Conservation (phyloP, 2,113 vertebrate genomes). For the Oryzias javanicus region DNA sequence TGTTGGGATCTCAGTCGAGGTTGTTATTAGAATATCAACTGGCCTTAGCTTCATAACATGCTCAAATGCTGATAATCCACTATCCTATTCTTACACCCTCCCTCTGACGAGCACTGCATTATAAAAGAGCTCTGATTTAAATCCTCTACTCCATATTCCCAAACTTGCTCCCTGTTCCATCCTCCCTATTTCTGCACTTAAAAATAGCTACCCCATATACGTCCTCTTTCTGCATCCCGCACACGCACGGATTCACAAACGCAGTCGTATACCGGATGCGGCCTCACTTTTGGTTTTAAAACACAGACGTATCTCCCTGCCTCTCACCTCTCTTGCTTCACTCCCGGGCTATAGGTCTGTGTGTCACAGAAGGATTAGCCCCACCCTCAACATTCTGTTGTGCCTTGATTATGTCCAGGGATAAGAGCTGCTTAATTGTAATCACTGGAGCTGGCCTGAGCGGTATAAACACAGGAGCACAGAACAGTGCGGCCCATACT, state of each 20-base stretch:
- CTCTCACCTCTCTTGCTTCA: conserved; percentile 16
- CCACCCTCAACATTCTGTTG: conserved; percentile 47
- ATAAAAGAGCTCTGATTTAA: conserved; percentile 45
- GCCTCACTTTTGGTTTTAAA: not conserved
- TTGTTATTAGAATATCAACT: conserved; percentile 48
- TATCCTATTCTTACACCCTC: conserved; percentile 25
- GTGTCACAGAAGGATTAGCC: conserved; percentile 64
- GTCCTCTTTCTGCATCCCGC: conserved; percentile 5
- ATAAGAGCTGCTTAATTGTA: conserved; percentile 79
- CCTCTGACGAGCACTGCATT: conserved; percentile 35
- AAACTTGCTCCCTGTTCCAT: conserved; percentile 5
- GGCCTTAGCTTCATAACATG: conserved; percentile 42
- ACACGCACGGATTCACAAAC: not conserved
- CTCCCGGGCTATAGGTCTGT: conserved; percentile 37
- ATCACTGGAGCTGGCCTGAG: conserved; percentile 63
- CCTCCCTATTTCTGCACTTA: not conserved
- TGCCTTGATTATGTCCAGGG: conserved; percentile 73
- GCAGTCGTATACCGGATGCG: too few relatives aligned
- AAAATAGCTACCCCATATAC: not conserved
- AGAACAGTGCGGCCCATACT: conserved; percentile 11
- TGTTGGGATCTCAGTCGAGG: conserved; percentile 8
- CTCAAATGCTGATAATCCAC: conserved; percentile 61
- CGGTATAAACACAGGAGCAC: conserved; percentile 34
- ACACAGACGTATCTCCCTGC: conserved; percentile 10
- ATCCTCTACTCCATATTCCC: conserved; percentile 36